Evolutionary conservation across 2,797 vertebrate species (phyloP), one percentile per base, ranked within the genome.

Genomic region (Melanotaenia boesemani): DNA sequence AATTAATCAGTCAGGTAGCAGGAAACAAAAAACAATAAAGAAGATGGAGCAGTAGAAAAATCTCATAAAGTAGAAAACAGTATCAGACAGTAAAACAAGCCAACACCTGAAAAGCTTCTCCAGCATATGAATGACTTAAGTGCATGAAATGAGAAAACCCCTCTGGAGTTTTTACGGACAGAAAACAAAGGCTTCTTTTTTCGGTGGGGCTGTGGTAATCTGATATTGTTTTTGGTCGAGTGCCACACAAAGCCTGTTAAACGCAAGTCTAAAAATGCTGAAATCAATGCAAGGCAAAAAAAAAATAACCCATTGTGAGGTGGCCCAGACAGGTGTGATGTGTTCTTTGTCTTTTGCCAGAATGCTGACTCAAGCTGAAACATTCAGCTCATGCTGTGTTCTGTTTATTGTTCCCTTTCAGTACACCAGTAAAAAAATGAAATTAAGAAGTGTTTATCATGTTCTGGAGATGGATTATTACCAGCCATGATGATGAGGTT

Each of bases 321-420:
- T 34, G 15, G 72, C 79, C 69, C 52, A 70, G 61, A 55, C 80
- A 84, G 76, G 85, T 89, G 70, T 59, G 72, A 77, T 73, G 70
- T 64, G 61, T 58, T 77, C 69, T 48, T 67, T 77, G 56, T 81
- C 44, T 72, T 78, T 74, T 66, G 30, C 70, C 69, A 34, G 12
- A 37, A 46, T 79, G 75, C 77, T 78, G 76, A 76, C 36, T 74
- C 57, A 66, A 60, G 66, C 20, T 52, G 60, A 34, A 57, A 22
- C 57, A 28, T 60, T 78, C 36, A 63, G 32, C 39, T 72, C 73
- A 72, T 59, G 67, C 59, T 73, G 67, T 60, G 52, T 32, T 83
- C 39, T 64, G 79, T 72, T 55, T 66, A 54, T 79, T 82, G 64
- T 52, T 36, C 54, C 41, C 48, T 44, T 52, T 76, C 44, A 62